Evolutionary conservation across 2,797 vertebrate species (phyloP).

Genomic region (Ctenopoma multispine): DNA sequence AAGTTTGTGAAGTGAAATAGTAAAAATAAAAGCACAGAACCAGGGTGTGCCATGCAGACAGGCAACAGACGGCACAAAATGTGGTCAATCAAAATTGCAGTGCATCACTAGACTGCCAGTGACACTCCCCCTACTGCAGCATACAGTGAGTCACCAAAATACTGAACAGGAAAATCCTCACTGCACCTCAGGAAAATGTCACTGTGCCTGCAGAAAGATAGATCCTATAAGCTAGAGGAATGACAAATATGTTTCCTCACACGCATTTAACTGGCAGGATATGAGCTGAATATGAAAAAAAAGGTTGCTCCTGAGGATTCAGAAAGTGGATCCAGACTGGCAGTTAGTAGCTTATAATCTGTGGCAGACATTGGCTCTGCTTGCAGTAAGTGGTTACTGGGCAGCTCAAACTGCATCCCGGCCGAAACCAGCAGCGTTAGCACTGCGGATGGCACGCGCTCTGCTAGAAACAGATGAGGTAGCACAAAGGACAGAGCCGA

Average conservation of each 20-base stretch:
- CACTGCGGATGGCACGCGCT: conserved; percentile 37
- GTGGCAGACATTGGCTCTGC: conserved; percentile 44
- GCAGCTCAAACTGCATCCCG: conserved; percentile 42
- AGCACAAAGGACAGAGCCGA: conserved; percentile 53
- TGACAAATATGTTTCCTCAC: conserved; percentile 57
- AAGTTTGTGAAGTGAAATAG: neutral
- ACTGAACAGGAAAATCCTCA: conserved; percentile 45
- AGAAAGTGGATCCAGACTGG: conserved; percentile 39
- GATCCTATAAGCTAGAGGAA: conserved; percentile 39
- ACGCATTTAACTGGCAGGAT: conserved; percentile 49
- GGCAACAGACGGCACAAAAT: conserved; percentile 29
- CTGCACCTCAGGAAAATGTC: conserved; percentile 49
- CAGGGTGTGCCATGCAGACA: conserved; percentile 7
- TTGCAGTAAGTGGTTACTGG: conserved; percentile 43
- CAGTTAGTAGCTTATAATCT: conserved; percentile 53
- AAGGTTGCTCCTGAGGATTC: conserved; percentile 40
- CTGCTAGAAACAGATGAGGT: conserved; percentile 63
- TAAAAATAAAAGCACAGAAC: neutral
- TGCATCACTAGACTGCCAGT: conserved; percentile 3
- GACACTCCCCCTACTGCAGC: conserved; percentile 43
- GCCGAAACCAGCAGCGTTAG: conserved; percentile 58
- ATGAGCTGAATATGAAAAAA: conserved; percentile 31
- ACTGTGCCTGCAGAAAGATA: conserved; percentile 22
- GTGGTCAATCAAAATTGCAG: conserved; percentile 41
- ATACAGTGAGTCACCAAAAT: conserved; percentile 46